A percentile compares a stretch with the other conserved stretches of the same genome.
phyloP scores from a whole-genome alignment of 2,113 vertebrate species.

The Camelus dromedarius region DNA sequence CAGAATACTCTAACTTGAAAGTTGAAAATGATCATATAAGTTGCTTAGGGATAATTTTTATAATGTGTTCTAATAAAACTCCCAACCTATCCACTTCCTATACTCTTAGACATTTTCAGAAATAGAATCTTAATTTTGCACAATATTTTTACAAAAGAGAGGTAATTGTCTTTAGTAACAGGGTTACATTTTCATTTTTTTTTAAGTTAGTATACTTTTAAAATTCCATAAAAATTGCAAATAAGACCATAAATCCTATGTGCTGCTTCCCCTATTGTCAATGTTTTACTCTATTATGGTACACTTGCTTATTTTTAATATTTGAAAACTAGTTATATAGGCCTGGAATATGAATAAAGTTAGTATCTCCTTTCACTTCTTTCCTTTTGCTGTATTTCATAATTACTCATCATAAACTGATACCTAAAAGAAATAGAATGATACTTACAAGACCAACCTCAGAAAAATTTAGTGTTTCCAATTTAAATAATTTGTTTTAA shows the following conservation, averaged over 20 bases:
- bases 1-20: background rate
- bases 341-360: background rate
- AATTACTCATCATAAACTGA: background rate
- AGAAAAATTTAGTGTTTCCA: background rate
- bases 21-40: background rate
- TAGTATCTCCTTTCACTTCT: background rate
- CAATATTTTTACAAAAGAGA: background rate
- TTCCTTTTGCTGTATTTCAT: background rate
- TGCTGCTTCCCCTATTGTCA: background rate
- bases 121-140: background rate
- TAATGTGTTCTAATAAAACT: background rate
- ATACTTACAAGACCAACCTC: background rate
- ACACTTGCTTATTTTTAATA: background rate
- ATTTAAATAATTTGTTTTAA: slow-evolving; percentile 13
- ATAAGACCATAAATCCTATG: background rate
- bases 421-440: background rate
- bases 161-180: background rate
- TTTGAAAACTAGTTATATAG: background rate
- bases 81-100: rapidly evolving
- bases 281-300: background rate
- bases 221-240: background rate
- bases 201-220: background rate
- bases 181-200: background rate
- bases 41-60: background rate
- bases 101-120: background rate